Conservation (phyloP, 2,888 invertebrate genomes). For the Yponomeuta plumbellus region DNA sequence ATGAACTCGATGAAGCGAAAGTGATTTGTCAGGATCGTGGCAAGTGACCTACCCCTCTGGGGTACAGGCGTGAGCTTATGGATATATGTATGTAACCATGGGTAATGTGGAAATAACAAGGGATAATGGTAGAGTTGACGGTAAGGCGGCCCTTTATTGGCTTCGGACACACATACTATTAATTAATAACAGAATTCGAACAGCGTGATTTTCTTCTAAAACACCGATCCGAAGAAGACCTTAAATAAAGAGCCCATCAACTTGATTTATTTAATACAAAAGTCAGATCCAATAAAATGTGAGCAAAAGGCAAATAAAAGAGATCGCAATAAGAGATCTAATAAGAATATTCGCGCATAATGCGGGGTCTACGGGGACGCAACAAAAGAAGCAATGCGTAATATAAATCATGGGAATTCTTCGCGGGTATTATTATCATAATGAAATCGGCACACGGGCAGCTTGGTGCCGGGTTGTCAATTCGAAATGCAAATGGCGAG, state of each 20-base stretch:
- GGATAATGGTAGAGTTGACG: too few species aligned
- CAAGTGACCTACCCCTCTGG: too few species aligned
- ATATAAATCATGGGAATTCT: conserved; percentile 45
- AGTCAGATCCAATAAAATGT: conserved; percentile 7
- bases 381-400: conserved; percentile 25
- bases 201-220: too few species aligned
- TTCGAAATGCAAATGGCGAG: too few species aligned
- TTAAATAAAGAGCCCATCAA: neutral
- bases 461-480: neutral
- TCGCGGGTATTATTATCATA: conserved; percentile 44
- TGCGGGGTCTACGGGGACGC: neutral
- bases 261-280: neutral
- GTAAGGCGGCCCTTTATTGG: too few species aligned
- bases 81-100: too few species aligned
- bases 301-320: neutral
- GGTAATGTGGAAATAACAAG: too few species aligned
- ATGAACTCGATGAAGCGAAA: too few species aligned
- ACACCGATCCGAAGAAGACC: neutral
- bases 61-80: too few species aligned
- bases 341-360: conserved; percentile 10
- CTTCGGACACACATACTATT: too few species aligned
- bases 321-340: conserved; percentile 8
- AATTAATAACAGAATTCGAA: too few species aligned
- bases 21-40: too few species aligned
- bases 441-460: conserved; percentile 47